phyloP scores from a whole-genome alignment of 2,888 invertebrate species.

The Scelioninae gen. 1 region DNA sequence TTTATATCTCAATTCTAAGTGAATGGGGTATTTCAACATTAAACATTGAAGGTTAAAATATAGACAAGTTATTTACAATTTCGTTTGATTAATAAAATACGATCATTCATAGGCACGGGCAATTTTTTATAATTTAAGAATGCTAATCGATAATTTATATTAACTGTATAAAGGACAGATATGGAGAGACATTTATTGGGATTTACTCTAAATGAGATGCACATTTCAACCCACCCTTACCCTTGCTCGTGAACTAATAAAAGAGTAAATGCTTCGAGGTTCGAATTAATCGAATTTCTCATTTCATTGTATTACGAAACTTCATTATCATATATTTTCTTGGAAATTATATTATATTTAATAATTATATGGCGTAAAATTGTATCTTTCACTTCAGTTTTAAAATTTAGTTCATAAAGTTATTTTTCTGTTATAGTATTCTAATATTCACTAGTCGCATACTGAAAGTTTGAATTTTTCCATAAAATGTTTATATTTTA shows the following conservation, averaged over 20 bases:
- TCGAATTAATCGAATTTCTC: slow-evolving; percentile 35
- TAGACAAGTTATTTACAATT: slow-evolving; percentile 11
- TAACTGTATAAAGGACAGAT: slow-evolving; percentile 20
- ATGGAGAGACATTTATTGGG: slow-evolving; percentile 41
- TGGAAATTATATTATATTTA: neutral
- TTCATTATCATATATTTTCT: neutral
- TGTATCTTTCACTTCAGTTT: neutral
- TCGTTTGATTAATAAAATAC: neutral
- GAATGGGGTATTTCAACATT: too few relatives aligned
- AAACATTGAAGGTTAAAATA: too few relatives aligned
- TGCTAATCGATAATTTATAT: slow-evolving; percentile 19
- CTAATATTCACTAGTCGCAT: too few relatives aligned
- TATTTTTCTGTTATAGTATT: neutral
- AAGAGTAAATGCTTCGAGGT: slow-evolving; percentile 26
- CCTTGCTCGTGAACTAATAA: slow-evolving; percentile 13
- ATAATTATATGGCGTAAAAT: slow-evolving; percentile 5
- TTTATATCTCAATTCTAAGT: too few relatives aligned
- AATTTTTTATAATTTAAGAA: slow-evolving; percentile 7
- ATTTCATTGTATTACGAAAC: slow-evolving; percentile 1
- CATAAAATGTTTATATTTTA: too few relatives aligned
- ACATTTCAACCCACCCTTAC: slow-evolving; percentile 35
- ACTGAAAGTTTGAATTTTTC: too few relatives aligned
- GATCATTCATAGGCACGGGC: neutral
- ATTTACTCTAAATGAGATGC: slow-evolving; percentile 43
- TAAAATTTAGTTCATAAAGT: neutral